Evolutionary conservation across 2,888 invertebrate species (phyloP).

Genomic region (Noctuana brunneofusca): DNA sequence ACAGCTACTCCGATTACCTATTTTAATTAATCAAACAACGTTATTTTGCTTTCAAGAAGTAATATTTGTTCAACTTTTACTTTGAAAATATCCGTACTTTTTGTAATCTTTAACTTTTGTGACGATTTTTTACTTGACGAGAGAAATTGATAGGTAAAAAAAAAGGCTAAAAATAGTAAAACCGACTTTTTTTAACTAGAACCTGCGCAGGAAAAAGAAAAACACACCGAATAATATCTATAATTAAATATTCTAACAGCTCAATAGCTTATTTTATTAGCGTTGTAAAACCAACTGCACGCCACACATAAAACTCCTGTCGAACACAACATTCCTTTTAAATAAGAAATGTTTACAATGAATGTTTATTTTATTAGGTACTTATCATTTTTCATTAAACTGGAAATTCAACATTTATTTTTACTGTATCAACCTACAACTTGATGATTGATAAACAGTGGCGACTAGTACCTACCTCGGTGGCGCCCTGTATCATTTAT

Average conservation of each 20-base stretch:
- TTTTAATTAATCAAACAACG: not conserved
- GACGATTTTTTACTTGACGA: no score
- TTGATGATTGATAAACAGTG: no score
- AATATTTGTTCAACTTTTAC: not conserved
- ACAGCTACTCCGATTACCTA: not conserved
- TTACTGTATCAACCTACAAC: no score
- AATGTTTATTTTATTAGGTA: conserved; percentile 25
- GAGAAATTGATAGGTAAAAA: no score
- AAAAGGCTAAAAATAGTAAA: no score
- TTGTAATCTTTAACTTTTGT: no score
- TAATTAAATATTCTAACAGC: conserved; percentile 15
- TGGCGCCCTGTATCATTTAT: no score
- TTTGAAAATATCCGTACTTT: not conserved
- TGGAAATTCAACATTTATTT: not conserved
- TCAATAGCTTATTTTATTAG: conserved; percentile 26
- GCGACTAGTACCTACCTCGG: no score
- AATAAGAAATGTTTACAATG: conserved; percentile 29
- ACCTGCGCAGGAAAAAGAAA: not conserved
- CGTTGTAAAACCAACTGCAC: conserved; percentile 28
- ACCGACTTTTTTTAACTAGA: not conserved
- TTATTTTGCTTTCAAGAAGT: not conserved
- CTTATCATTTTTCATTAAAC: conserved; percentile 20
- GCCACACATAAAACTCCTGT: conserved; percentile 27
- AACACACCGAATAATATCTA: not conserved
- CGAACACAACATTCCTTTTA: conserved; percentile 29